These are phyloP conservation scores for Oncorhynchus tshawytscha DNA, from an alignment of 2,113 vertebrate genomes.

Conservation along the genomic window DNA sequence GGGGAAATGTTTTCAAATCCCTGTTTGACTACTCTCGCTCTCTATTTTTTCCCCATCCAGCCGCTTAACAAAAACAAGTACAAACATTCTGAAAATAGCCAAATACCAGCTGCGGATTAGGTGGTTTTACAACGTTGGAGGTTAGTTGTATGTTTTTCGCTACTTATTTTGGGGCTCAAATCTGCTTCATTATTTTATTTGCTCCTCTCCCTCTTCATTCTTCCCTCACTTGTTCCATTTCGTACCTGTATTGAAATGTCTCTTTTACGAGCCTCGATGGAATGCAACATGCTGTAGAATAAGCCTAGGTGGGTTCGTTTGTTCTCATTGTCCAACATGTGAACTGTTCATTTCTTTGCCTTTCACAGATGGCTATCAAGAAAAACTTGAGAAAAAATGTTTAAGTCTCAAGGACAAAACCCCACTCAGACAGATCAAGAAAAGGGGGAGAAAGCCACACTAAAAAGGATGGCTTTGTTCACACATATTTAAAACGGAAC, in stretches of 20 bases:
- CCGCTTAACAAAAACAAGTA: background rate
- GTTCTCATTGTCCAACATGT: background rate
- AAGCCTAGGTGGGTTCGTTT: background rate
- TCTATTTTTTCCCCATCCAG: background rate
- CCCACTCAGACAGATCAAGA: background rate
- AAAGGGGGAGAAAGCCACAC: background rate
- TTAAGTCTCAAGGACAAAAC: background rate
- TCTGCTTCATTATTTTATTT: background rate
- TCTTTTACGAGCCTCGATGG: background rate
- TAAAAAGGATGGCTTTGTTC: background rate
- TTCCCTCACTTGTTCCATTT: background rate
- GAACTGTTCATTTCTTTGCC: background rate
- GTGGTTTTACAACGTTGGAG: background rate
- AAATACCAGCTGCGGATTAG: background rate
- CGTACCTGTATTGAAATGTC: background rate
- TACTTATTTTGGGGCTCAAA: background rate
- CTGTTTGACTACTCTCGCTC: background rate
- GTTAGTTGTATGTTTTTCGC: background rate
- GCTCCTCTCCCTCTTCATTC: background rate
- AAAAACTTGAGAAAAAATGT: background rate
- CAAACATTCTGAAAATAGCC: background rate
- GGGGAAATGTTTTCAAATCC: conserved; percentile 23
- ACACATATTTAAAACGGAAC: background rate
- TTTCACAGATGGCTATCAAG: background rate
- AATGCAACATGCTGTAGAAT: background rate